Conservation (phyloP, 2,888 invertebrate species). For the Oxytorus armatus region DNA sequence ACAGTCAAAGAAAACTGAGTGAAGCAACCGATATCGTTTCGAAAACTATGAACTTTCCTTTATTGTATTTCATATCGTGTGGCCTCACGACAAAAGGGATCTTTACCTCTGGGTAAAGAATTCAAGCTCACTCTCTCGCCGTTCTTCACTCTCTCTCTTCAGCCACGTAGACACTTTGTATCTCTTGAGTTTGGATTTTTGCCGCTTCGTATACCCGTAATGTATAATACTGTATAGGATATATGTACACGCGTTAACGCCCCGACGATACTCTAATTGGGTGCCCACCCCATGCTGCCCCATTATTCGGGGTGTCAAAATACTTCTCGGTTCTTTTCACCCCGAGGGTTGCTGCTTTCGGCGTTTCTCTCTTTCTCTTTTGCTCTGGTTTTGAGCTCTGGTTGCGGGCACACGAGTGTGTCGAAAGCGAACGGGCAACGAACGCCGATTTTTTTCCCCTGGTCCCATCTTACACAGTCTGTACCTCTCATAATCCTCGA, state of each 20-base stretch:
- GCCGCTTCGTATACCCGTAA: conserved; percentile 68
- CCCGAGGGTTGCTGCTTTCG: conserved; percentile 47
- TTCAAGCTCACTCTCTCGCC: conserved; percentile 35
- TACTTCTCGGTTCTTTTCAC: conserved; percentile 76
- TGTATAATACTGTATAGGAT: conserved; percentile 50
- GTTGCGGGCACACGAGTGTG: conserved; percentile 62
- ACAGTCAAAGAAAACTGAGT: conserved; percentile 25
- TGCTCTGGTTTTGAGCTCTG: conserved; percentile 43
- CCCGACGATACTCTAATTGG: conserved; percentile 82
- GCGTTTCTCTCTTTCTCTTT: conserved; percentile 31
- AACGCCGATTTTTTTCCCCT: conserved; percentile 45
- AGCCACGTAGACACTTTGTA: conserved; percentile 77
- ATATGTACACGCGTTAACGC: conserved; percentile 75
- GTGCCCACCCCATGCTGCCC: conserved; percentile 82
- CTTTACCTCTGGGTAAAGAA: conserved; percentile 50
- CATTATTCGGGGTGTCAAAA: conserved; percentile 84
- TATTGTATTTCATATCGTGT: conserved; percentile 48
- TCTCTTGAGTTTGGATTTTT: conserved; percentile 73
- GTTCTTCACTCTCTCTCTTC: conserved; percentile 63
- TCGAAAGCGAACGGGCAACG: conserved; percentile 46
- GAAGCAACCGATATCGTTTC: conserved; percentile 61
- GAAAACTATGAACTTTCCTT: conserved; percentile 53
- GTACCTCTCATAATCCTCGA: conserved; percentile 64
- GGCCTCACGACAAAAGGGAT: conserved; percentile 49
- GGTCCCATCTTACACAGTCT: conserved; percentile 23